phyloP scores from a whole-genome alignment of 2,797 vertebrate genomes.

The Yasuhikotakia modesta region DNA sequence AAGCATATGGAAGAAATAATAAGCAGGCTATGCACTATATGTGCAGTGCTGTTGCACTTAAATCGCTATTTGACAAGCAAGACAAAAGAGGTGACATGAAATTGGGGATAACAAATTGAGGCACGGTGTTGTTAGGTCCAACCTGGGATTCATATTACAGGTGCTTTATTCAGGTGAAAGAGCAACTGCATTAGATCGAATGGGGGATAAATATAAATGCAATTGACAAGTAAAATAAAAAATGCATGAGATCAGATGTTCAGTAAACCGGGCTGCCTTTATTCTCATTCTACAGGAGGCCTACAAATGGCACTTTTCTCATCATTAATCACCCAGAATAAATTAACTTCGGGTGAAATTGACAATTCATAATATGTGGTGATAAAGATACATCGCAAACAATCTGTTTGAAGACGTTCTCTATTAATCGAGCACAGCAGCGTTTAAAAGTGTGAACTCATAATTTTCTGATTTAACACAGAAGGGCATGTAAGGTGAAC shows the following conservation, averaged over 20 bases:
- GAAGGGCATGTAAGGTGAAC: conserved; percentile 62
- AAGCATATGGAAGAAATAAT: neutral
- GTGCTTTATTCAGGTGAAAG: conserved; percentile 69
- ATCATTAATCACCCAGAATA: conserved; percentile 35
- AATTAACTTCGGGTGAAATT: conserved; percentile 27
- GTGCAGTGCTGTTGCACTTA: neutral
- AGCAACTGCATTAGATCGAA: conserved; percentile 66
- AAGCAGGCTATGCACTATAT: neutral
- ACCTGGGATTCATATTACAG: conserved; percentile 68
- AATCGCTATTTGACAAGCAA: conserved; percentile 60
- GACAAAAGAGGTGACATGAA: conserved; percentile 70
- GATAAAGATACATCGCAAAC: neutral
- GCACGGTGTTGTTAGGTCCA: conserved; percentile 68
- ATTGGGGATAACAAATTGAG: conserved; percentile 69
- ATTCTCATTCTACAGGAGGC: conserved; percentile 46
- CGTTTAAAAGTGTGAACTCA: conserved; percentile 12
- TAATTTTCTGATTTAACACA: neutral
- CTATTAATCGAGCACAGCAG: conserved; percentile 24
- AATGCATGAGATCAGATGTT: conserved; percentile 43
- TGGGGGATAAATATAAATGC: conserved; percentile 63
- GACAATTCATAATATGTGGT: neutral
- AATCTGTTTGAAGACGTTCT: conserved; percentile 3
- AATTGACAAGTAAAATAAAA: conserved; percentile 49
- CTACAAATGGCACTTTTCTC: conserved; percentile 49
- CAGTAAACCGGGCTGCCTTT: conserved; percentile 53